phyloP scores from a whole-genome alignment of 64 coral and sea anemone species.

The Dendrophyllia cribrosa region DNA sequence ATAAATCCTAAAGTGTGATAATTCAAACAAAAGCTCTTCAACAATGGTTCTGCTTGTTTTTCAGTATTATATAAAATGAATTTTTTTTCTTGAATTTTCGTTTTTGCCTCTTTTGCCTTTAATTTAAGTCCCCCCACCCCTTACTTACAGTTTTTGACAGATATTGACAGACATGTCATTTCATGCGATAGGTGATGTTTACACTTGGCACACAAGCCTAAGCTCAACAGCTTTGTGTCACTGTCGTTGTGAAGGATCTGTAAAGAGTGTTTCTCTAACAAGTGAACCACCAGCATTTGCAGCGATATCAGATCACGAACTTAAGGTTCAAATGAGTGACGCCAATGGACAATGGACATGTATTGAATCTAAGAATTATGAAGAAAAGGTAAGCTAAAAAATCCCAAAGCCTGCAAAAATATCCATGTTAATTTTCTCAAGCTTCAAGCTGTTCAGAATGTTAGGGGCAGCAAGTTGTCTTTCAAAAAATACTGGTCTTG shows the following conservation, averaged over 20 bases:
- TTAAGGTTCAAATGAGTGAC: constrained; percentile 71
- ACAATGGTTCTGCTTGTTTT: too few species aligned
- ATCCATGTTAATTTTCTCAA: too few species aligned
- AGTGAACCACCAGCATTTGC: constrained; percentile 33
- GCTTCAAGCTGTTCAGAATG: too few species aligned
- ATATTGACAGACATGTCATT: not conserved
- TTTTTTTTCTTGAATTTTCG: too few species aligned
- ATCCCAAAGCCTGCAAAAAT: not conserved
- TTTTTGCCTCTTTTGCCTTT: too few species aligned
- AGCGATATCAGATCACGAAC: constrained; percentile 50
- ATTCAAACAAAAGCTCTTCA: too few species aligned
- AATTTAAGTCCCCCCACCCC: too few species aligned
- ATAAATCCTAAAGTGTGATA: too few species aligned
- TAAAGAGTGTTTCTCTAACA: constrained; percentile 79
- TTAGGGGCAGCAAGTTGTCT: too few species aligned
- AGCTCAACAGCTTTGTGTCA: constrained; percentile 58
- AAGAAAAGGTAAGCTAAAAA: constrained; percentile 70
- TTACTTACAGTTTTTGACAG: too few species aligned
- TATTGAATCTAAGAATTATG: constrained; percentile 61
- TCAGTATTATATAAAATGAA: too few species aligned
- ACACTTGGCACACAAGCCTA: constrained; percentile 76
- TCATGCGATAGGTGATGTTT: constrained; percentile 70
- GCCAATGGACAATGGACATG: constrained; percentile 78
- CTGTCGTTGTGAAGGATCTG: constrained; percentile 60
- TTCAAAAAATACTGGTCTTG: too few species aligned